Percentiles rank a stretch among this genome's conserved stretches.
phyloP scores from a whole-genome alignment of 2,888 invertebrate genomes.

The Euspilapteryx auroguttella region DNA sequence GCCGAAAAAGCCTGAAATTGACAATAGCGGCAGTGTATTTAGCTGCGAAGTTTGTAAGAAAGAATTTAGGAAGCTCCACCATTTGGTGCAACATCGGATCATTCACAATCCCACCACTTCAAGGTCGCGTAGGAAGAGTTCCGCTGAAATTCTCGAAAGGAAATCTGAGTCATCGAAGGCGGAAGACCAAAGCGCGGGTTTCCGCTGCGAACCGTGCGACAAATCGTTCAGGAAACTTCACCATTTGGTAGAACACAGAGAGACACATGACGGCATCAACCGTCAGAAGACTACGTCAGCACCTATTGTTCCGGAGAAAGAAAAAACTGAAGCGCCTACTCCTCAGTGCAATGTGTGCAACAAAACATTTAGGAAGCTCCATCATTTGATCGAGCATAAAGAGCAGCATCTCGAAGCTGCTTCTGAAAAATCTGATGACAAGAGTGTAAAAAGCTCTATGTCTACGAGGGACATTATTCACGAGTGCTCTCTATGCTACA shows the following conservation, averaged over 20 bases:
- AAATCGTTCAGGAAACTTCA: conserved; percentile 54
- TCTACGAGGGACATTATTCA: conserved; percentile 54
- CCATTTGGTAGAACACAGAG: conserved; percentile 51
- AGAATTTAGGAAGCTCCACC: conserved; percentile 46
- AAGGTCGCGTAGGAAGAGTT: conserved; percentile 26
- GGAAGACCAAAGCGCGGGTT: conserved; percentile 41
- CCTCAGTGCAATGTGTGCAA: conserved; percentile 45
- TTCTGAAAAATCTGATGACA: conserved; percentile 46
- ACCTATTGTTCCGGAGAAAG: conserved; percentile 10
- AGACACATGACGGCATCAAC: conserved; percentile 46
- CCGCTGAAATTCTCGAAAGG: conserved; percentile 27
- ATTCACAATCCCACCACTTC: conserved; percentile 30
- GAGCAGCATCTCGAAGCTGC: conserved; percentile 42
- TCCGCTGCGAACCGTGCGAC: conserved; percentile 52
- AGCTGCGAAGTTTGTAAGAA: conserved; percentile 50
- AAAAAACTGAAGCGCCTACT: conserved; percentile 15
- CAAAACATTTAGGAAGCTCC: conserved; percentile 44
- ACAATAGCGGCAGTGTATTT: conserved; percentile 19
- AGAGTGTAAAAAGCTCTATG: conserved; percentile 37
- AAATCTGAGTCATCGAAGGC: conserved; percentile 16
- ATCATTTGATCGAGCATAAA: conserved; percentile 47
- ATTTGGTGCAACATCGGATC: conserved; percentile 46
- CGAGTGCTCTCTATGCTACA: conserved; percentile 52
- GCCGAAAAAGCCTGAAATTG: conserved; percentile 14
- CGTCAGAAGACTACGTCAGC: conserved; percentile 22